A percentile compares a stretch with the other conserved stretches of the same genome.
Evolutionary conservation across 2,113 vertebrate species (phyloP).

Genomic region (Hemiscyllium ocellatum): DNA sequence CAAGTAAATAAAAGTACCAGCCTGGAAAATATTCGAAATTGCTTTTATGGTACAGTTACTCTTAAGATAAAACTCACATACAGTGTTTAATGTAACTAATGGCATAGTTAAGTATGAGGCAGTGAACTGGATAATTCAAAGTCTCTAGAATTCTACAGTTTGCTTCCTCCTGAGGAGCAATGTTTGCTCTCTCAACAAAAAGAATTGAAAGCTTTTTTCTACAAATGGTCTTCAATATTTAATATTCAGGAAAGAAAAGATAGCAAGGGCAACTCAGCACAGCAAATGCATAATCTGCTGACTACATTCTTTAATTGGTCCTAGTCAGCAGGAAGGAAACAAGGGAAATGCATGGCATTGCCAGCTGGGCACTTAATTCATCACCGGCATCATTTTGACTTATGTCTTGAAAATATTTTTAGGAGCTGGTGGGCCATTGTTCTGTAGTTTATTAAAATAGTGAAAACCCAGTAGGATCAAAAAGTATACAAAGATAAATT

Average conservation of each 20-base stretch:
- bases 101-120: background rate
- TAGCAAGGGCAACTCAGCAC: background rate
- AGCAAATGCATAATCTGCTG: background rate
- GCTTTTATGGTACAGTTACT: background rate
- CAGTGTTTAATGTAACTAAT: background rate
- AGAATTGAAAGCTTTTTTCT: background rate
- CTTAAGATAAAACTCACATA: background rate
- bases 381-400: background rate
- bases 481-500: background rate
- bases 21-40: conserved; percentile 16
- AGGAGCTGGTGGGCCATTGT: background rate
- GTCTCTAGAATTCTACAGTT: background rate
- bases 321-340: background rate
- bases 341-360: background rate
- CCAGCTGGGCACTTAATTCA: background rate
- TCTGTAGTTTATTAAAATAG: background rate
- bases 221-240: conserved; percentile 25
- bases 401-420: background rate
- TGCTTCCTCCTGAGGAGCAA: background rate
- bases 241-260: conserved; percentile 20
- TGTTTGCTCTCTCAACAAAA: background rate
- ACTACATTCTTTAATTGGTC: background rate
- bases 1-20: conserved; percentile 5
- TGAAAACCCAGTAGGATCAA: background rate
- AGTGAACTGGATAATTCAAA: conserved; percentile 8